Evolutionary conservation across 1,140 invertebrate genomes (phyloP), one percentile per base, ranked within the genome.

Genomic region (Ceratina japonica): DNA sequence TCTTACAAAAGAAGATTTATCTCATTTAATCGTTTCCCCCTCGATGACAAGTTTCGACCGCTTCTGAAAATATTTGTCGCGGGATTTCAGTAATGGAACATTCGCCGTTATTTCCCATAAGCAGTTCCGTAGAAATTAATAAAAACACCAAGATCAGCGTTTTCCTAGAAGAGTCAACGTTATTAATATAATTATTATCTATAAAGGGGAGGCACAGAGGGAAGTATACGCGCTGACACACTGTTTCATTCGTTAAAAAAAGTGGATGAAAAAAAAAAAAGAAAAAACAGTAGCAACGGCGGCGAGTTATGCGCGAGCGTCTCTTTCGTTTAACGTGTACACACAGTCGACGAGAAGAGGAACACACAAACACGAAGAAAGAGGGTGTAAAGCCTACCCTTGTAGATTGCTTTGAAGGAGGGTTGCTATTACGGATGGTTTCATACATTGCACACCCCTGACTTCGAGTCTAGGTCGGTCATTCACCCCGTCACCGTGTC

Each of bases 401-500:
- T 88, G 89, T 84, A 84, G 87, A 88, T 86, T 79, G 86, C 87
- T 87, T 85, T 82, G 86, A 87, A 88, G 87, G 85, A 88, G 88
- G 87, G 82, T 88, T 87, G 88, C 86, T 86, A 86, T 87, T 87
- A 88, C 82, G 87, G 88, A 81, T 87, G 85, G 85, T 88, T 91
- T 91, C 85, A 87, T 88, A 88, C 87, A 88, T 89, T 89, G 90
- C 91, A 91, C 91, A 92, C 91, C 91, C 91, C 91, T 92, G 91
- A 92, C 88, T 91, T 85, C 86, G 91, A 92, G 92, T 93, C 92
- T 93, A 93, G 92, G 92, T 93, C 92, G 92, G 92, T 92, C 92
- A 87, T 93, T 92, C 91, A 92, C 88, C 92, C 82, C 87, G 82
- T 81, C 81, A 84, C 82, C 87, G 84, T 87, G 37, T 44, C 5